Conservation (phyloP, 2,113 vertebrate genomes). For the Melanerpes aurifrons region DNA sequence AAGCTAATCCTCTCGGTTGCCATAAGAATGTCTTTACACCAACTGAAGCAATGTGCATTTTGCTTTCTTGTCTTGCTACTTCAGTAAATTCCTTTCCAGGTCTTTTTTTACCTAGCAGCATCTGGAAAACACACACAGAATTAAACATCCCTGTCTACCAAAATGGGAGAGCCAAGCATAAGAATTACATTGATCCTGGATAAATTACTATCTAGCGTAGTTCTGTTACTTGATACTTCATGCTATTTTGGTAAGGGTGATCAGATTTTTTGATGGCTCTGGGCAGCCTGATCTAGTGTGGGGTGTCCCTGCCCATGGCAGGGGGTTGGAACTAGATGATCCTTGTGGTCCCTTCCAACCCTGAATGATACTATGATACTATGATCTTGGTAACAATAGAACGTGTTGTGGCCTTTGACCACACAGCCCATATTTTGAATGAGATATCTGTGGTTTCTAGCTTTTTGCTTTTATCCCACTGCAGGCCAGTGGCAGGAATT, state of each 20-base stretch:
- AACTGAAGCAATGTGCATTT: neutral
- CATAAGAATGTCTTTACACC: neutral
- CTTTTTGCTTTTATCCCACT: neutral
- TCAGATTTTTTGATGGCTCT: neutral
- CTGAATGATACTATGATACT: too few species aligned
- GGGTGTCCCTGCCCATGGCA: too few species aligned
- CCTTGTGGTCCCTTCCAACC: too few species aligned
- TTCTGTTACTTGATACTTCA: neutral
- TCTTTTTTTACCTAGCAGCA: neutral
- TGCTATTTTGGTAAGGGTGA: neutral
- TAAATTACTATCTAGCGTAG: neutral
- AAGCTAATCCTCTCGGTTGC: neutral
- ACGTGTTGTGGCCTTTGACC: neutral
- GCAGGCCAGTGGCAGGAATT: neutral
- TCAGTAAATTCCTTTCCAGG: neutral
- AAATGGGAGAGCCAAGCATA: neutral
- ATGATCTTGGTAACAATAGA: neutral
- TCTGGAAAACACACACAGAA: neutral
- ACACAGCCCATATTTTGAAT: neutral
- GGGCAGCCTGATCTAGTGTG: too few species aligned
- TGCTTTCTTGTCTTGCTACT: conserved; percentile 1
- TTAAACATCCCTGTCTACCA: neutral
- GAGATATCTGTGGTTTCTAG: neutral
- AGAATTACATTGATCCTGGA: neutral
- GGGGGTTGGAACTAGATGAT: too few species aligned